Evolutionary conservation across 2,797 vertebrate genomes (phyloP).

Genomic region (Silurus lanzhouensis): DNA sequence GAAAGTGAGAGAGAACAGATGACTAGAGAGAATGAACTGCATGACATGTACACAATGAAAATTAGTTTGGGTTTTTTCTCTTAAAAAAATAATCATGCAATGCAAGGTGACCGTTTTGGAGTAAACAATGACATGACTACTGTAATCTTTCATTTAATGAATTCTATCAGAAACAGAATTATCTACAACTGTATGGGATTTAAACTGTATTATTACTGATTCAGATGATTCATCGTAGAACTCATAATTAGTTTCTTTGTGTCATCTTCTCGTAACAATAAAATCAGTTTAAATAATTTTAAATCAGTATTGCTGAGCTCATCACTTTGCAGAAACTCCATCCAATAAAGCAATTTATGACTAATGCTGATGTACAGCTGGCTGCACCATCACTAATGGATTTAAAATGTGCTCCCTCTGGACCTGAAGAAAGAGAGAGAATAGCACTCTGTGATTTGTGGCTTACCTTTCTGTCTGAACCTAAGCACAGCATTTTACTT

Average conservation of each 20-base stretch:
- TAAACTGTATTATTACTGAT: not conserved
- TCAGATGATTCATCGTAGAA: not conserved
- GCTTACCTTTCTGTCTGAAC: conserved; percentile 48
- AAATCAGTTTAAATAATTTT: conserved; percentile 47
- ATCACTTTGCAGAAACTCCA: conserved; percentile 76
- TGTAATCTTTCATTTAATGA: not conserved
- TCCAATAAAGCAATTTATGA: conserved; percentile 83
- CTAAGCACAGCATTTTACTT: conserved; percentile 21
- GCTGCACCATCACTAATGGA: conserved; percentile 73
- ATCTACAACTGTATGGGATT: not conserved
- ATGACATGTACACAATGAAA: not conserved
- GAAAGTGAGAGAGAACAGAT: not conserved
- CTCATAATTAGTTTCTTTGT: not conserved
- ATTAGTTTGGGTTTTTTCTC: not conserved
- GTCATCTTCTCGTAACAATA: conserved; percentile 20
- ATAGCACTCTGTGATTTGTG: conserved; percentile 48
- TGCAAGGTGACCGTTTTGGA: not conserved
- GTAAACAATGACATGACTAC: not conserved
- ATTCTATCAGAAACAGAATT: conserved; percentile 3
- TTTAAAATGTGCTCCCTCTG: conserved; percentile 78
- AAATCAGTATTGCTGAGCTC: conserved; percentile 75
- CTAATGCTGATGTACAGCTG: conserved; percentile 79
- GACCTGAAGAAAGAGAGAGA: conserved; percentile 48
- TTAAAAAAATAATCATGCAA: not conserved
- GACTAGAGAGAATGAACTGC: not conserved